Conservation (phyloP, 2,888 invertebrate species). For the Drosophila cognata region DNA sequence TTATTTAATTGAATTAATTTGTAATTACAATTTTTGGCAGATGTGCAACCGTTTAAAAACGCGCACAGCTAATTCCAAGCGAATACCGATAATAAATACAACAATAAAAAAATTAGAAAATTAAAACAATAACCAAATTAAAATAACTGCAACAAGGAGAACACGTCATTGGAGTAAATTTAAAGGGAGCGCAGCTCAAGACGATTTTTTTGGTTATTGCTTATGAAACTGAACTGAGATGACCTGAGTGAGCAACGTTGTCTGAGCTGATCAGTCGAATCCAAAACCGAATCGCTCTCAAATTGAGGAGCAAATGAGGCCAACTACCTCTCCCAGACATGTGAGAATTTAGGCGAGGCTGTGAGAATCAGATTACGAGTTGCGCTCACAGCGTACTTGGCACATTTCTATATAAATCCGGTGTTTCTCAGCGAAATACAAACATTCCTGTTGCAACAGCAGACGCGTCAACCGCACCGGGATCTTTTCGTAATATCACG, state of each 20-base stretch:
- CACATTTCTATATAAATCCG: slow-evolving; percentile 79
- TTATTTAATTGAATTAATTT: slow-evolving; percentile 69
- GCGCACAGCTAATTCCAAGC: slow-evolving; percentile 33
- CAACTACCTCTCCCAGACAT: slow-evolving; percentile 56
- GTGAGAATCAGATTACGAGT: slow-evolving; percentile 50
- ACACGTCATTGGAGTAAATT: slow-evolving; percentile 64
- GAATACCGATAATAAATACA: slow-evolving; percentile 28
- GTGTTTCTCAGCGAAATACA: slow-evolving; percentile 70
- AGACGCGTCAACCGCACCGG: slow-evolving; percentile 82
- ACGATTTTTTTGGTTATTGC: slow-evolving; percentile 19
- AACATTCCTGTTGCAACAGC: slow-evolving; percentile 83
- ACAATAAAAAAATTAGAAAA: slow-evolving; percentile 27
- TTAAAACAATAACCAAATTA: slow-evolving; percentile 56
- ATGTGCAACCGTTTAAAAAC: slow-evolving; percentile 49
- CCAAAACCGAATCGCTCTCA: slow-evolving; percentile 41
- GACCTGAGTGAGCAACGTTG: slow-evolving; percentile 20
- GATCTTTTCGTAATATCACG: slow-evolving; percentile 35
- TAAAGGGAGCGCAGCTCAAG: slow-evolving; percentile 61
- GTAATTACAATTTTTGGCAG: slow-evolving; percentile 61
- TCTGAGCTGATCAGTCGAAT: slow-evolving; percentile 30
- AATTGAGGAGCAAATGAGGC: slow-evolving; percentile 57
- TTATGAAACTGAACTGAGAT: slow-evolving; percentile 64
- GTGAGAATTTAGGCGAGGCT: slow-evolving; percentile 60
- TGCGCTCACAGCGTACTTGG: slow-evolving; percentile 58
- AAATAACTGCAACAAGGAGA: slow-evolving; percentile 41